phyloP scores from a whole-genome alignment of 37 sponge, comb jelly and placozoan species.

The Mnemiopsis leidyi region DNA sequence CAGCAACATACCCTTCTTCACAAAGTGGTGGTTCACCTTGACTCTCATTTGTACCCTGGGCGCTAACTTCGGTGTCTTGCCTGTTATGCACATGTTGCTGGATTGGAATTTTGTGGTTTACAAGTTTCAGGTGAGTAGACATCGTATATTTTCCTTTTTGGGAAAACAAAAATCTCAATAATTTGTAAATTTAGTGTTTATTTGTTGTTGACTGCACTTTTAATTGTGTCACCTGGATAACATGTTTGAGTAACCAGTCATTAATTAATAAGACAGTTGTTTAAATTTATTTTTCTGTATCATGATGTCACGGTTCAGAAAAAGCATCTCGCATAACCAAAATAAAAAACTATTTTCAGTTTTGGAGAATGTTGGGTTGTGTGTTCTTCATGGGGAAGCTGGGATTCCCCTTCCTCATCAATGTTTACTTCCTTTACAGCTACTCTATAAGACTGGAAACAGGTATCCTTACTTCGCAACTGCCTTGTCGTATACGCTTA shows the following conservation, averaged over 20 bases:
- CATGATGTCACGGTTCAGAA: no score
- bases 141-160: no score
- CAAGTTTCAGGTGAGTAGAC: constrained; percentile 81
- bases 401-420: constrained; percentile 88
- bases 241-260: no score
- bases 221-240: no score
- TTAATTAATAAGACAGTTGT: no score
- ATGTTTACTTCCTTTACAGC: constrained; percentile 93
- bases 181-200: no score
- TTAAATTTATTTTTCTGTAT: no score
- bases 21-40: constrained; percentile 90
- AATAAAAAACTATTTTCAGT: constrained; percentile 76
- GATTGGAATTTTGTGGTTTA: constrained; percentile 69
- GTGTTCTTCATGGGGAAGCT: constrained; percentile 74
- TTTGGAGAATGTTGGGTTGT: constrained; percentile 87
- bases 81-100: constrained; percentile 75
- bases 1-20: constrained; percentile 85
- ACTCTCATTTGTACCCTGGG: constrained; percentile 82
- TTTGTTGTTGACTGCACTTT: no score
- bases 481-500: no score
- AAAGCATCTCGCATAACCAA: no score
- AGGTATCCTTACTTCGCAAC: no score
- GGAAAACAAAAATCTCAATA: no score
- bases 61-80: constrained; percentile 78
- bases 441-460: constrained; percentile 89